Percentiles rank a stretch among this genome's conserved stretches.
phyloP scores from a whole-genome alignment of 2,113 vertebrate species.

The Cyanoramphus novaezelandiae region DNA sequence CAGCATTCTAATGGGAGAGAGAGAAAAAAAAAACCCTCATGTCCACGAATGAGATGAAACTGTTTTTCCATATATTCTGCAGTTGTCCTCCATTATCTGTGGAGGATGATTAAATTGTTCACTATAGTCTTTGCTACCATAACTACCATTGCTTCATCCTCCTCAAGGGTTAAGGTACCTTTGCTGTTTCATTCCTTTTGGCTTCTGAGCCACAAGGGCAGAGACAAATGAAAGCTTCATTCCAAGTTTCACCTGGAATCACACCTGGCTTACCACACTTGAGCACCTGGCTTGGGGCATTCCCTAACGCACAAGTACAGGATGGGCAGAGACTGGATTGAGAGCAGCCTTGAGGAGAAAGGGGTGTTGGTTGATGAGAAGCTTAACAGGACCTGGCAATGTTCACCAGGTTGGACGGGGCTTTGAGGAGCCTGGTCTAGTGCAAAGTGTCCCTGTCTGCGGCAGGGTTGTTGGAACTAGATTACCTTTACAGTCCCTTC shows the following conservation, averaged over 20 bases:
- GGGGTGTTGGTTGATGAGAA: background rate
- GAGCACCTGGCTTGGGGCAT: background rate
- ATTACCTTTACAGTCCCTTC: background rate
- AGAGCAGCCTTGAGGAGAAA: background rate
- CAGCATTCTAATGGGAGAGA: background rate
- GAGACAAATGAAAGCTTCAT: background rate
- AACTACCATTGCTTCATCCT: background rate
- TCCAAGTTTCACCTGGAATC: background rate
- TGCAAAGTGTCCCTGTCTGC: background rate
- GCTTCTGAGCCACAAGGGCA: background rate
- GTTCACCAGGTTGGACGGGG: background rate
- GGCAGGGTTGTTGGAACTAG: background rate
- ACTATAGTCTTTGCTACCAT: background rate
- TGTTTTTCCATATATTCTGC: background rate
- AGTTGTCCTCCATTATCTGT: background rate
- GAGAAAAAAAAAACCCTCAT: fast-evolving
- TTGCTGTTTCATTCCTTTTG: background rate
- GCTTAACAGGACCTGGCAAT: background rate
- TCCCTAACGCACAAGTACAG: background rate
- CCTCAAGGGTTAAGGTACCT: background rate
- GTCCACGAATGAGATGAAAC: background rate
- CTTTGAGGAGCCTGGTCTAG: background rate
- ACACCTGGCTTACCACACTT: background rate
- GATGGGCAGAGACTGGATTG: background rate
- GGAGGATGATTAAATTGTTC: background rate